Evolutionary conservation across 2,113 vertebrate genomes (phyloP), one percentile per base, ranked within the genome.

Genomic region (Numida meleagris): DNA sequence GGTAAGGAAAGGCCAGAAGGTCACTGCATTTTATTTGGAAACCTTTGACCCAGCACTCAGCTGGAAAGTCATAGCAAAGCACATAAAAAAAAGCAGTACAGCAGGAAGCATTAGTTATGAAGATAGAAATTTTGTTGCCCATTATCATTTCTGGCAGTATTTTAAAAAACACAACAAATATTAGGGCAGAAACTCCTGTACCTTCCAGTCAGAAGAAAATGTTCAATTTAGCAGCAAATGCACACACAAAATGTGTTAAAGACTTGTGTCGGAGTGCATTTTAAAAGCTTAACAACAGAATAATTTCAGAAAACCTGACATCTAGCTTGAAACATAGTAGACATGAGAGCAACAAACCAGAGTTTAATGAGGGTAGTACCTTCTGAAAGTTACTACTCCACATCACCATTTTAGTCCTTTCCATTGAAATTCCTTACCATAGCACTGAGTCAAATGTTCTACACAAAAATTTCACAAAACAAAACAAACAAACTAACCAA

Each of bases 31-130:
- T 96, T 78, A 91, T 67, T 62, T 86, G 24, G 34, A 59, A 87
- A 77, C 83, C 93, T 94, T 82, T 96, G 95, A 96, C 91, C 66
- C 34, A 71, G 42, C 38, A 59, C 25, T 90, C 51, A 89, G 48
- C 43, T 61, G 76, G 53, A 40, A 55, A 94, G 61, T 59, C 1
- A 7, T 66, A 89, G 59, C 23, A 65, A 72, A 53, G n/a, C 82
- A 75, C 40, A 50, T 59, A 51, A 75, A 91, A 75, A 91, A 86
- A 83, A 83, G 5, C 24, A 89, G 38, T 9, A 57, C 19, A 43
- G 29, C 45, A 73, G 80, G 29, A 94, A 82, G 19, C 18, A 18
- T 50, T 68, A 78, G 36, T n/a, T 82, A 70, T 1, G 0, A 88
- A 70, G 38, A 46, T 2, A 34, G 55, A 84, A 10, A 61, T 90